Conservation (phyloP, 53 echinoderm and acorn worm species). For the Crossaster papposus region DNA sequence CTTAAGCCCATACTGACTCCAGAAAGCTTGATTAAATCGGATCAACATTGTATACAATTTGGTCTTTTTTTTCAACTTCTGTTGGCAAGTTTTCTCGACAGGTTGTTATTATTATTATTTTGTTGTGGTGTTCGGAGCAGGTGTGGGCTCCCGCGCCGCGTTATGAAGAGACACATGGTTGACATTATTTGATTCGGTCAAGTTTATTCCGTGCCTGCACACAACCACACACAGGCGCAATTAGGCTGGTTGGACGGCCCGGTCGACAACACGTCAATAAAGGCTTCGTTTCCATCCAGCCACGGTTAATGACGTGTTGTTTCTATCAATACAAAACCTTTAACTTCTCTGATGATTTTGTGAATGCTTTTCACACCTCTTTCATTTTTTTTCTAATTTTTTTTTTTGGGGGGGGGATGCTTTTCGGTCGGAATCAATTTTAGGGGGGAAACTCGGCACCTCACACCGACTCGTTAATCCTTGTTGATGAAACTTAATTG, state of each 20-base stretch:
- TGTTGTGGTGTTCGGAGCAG: background rate
- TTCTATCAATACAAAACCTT: slow-evolving; percentile 14
- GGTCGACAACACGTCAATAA: background rate
- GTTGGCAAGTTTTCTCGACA: background rate
- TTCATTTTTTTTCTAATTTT: too few relatives aligned
- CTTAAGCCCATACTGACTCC: slow-evolving; percentile 24
- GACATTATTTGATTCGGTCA: slow-evolving; percentile 49
- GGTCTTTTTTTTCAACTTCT: background rate
- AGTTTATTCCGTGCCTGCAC: slow-evolving; percentile 5
- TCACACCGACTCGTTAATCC: background rate
- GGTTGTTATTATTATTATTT: background rate
- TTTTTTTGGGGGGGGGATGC: too few relatives aligned
- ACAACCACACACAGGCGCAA: background rate
- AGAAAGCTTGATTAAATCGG: slow-evolving; percentile 42
- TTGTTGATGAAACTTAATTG: background rate
- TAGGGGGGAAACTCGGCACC: background rate
- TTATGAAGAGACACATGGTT: background rate
- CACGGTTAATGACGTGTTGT: slow-evolving; percentile 24
- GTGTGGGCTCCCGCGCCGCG: background rate
- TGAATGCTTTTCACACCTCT: slow-evolving; percentile 4
- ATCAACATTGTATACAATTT: slow-evolving; percentile 15
- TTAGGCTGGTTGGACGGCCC: background rate
- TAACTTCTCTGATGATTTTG: background rate
- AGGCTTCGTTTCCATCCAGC: background rate
- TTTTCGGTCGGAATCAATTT: background rate